Evolutionary conservation across 2,113 vertebrate species (phyloP).

Genomic region (Ptychochromis oligacanthus): DNA sequence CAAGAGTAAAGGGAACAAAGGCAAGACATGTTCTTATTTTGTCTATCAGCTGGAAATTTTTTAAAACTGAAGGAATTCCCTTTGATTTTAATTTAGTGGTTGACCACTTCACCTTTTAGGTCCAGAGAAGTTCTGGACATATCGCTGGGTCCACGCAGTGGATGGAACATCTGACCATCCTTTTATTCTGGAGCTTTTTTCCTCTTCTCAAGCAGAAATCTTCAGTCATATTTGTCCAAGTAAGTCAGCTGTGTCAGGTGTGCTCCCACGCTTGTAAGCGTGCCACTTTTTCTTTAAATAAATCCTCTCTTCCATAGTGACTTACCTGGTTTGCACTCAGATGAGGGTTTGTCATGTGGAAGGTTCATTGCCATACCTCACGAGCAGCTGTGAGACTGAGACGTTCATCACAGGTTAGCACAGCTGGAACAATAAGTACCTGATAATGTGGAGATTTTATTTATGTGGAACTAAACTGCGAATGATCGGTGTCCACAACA

Average conservation of each 20-base stretch:
- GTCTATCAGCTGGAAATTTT: background rate
- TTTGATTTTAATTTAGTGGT: background rate
- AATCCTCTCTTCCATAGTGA: conserved; percentile 72
- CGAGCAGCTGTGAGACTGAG: conserved; percentile 89
- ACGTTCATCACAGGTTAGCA: conserved; percentile 85
- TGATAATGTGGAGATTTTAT: background rate
- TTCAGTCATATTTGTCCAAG: conserved; percentile 90
- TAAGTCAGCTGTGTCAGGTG: conserved; percentile 59
- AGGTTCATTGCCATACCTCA: conserved; percentile 83
- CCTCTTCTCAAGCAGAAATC: conserved; percentile 90
- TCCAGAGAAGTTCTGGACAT: conserved; percentile 89
- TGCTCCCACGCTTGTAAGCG: background rate
- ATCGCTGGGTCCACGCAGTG: conserved; percentile 89
- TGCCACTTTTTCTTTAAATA: background rate
- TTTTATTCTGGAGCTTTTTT: conserved; percentile 92
- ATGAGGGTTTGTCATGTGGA: conserved; percentile 86
- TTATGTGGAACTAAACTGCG: background rate
- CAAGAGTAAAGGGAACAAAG: conserved; percentile 82
- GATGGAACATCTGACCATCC: conserved; percentile 87
- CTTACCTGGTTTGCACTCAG: conserved; percentile 90
- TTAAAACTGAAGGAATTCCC: background rate
- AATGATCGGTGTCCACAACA: conserved; percentile 56
- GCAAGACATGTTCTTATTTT: conserved; percentile 43
- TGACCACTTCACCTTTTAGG: conserved; percentile 63
- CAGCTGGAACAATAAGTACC: background rate